A percentile compares a stretch with the other conserved stretches of the same genome.
phyloP scores from a whole-genome alignment of 2,888 invertebrate species.

The Argyresthia goedartella region DNA sequence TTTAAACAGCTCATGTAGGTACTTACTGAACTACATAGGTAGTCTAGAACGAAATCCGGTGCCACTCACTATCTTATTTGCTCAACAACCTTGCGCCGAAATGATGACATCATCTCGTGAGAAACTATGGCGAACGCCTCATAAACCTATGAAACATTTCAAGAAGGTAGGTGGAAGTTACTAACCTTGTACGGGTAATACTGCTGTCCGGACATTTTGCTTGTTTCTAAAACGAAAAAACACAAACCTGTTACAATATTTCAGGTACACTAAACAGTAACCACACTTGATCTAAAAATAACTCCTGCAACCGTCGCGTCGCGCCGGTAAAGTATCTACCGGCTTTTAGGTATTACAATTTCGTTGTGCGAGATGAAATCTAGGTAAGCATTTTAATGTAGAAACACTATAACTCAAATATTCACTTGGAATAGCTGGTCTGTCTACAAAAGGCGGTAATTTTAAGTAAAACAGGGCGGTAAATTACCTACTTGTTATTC shows the following conservation, averaged over 20 bases:
- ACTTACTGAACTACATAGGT: too few species aligned
- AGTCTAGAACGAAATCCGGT: too few species aligned
- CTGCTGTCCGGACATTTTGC: constrained; percentile 82
- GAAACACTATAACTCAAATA: too few species aligned
- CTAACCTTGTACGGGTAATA: constrained; percentile 91
- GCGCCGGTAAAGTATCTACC: constrained; percentile 21
- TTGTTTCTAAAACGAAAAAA: constrained; percentile 43
- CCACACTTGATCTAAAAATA: constrained; percentile 47
- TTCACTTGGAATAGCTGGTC: too few species aligned
- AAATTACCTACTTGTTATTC: constrained; percentile 45
- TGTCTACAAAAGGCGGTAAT: background rate
- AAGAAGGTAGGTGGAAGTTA: constrained; percentile 31
- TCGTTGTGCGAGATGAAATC: constrained; percentile 13
- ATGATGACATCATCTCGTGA: constrained; percentile 60
- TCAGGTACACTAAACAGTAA: constrained; percentile 21
- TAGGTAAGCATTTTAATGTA: background rate
- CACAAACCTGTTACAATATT: constrained; percentile 18
- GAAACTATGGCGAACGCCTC: constrained; percentile 36
- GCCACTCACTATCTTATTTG: background rate
- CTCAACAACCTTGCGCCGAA: constrained; percentile 29
- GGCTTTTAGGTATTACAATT: constrained; percentile 35
- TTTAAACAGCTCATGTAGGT: too few species aligned
- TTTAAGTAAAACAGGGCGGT: background rate
- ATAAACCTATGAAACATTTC: constrained; percentile 12
- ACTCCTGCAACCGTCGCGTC: constrained; percentile 23